Conservation (phyloP, 64 coral and sea anemone genomes). For the Stichodactyla mertensii region DNA sequence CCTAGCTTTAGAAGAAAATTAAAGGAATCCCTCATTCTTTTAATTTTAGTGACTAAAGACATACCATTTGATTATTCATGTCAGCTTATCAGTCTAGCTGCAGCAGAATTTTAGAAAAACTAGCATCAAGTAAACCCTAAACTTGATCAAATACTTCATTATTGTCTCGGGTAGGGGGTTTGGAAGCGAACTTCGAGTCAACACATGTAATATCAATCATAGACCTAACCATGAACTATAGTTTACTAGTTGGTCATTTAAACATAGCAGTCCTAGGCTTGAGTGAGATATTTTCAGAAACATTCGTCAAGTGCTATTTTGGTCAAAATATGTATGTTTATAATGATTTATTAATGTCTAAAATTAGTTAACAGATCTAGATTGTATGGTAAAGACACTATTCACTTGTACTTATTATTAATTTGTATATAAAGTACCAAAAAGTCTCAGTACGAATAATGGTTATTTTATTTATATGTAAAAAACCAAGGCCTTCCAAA, state of each 20-base stretch:
- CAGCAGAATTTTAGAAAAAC: background rate
- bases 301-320: background rate
- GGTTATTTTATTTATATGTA: too few species aligned
- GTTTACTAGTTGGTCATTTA: background rate
- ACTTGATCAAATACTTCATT: background rate
- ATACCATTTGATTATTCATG: too few species aligned
- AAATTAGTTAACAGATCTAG: too few species aligned
- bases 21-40: too few species aligned
- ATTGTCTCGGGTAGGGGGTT: background rate
- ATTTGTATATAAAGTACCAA: too few species aligned
- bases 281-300: background rate
- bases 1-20: too few species aligned
- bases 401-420: too few species aligned
- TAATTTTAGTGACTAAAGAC: too few species aligned
- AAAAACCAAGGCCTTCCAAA: too few species aligned
- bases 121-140: background rate
- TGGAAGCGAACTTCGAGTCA: background rate
- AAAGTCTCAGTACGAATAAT: too few species aligned
- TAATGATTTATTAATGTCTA: background rate
- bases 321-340: background rate
- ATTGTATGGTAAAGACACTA: too few species aligned
- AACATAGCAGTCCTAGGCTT: background rate
- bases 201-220: background rate
- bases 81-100: background rate
- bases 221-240: background rate